Evolutionary conservation across 2,888 invertebrate genomes (phyloP).

Genomic region (Sarcophaga carnaria): DNA sequence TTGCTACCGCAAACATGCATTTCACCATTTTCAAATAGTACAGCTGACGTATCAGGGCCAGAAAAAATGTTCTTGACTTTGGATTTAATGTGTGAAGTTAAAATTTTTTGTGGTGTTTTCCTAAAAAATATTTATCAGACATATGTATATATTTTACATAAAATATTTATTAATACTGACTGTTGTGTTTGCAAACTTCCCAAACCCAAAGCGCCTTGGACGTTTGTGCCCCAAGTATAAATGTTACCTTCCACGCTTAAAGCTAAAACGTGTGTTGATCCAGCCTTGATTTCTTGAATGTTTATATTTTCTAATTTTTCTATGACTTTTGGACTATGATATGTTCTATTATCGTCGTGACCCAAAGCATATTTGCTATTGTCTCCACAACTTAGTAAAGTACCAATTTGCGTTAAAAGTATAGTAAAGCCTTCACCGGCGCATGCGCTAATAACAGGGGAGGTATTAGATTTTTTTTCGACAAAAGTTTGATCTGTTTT

Average conservation of each 20-base stretch:
- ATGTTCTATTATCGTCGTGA: constrained; percentile 84
- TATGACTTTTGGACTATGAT: constrained; percentile 84
- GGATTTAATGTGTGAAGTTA: constrained; percentile 81
- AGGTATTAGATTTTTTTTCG: constrained; percentile 71
- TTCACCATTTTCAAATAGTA: constrained; percentile 84
- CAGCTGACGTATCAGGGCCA: constrained; percentile 85
- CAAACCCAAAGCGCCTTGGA: constrained; percentile 84
- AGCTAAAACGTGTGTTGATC: constrained; percentile 85
- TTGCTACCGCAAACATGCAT: constrained; percentile 86
- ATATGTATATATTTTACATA: background rate
- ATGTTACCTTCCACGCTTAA: constrained; percentile 85
- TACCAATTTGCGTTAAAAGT: constrained; percentile 86
- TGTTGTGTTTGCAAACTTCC: constrained; percentile 78
- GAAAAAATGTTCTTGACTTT: constrained; percentile 84
- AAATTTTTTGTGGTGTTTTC: constrained; percentile 77
- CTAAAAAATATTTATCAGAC: constrained; percentile 64
- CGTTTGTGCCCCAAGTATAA: constrained; percentile 86
- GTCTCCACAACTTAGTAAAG: constrained; percentile 87
- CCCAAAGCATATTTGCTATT: constrained; percentile 86
- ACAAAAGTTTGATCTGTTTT: background rate
- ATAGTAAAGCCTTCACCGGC: constrained; percentile 87
- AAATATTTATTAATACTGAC: constrained; percentile 71
- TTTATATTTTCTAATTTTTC: constrained; percentile 84
- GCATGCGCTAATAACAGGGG: constrained; percentile 81
- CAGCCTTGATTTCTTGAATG: constrained; percentile 85